These are phyloP conservation scores for Porites evermanni DNA, from an alignment of 92 coral and sea anemone species.

Conservation along the genomic window DNA sequence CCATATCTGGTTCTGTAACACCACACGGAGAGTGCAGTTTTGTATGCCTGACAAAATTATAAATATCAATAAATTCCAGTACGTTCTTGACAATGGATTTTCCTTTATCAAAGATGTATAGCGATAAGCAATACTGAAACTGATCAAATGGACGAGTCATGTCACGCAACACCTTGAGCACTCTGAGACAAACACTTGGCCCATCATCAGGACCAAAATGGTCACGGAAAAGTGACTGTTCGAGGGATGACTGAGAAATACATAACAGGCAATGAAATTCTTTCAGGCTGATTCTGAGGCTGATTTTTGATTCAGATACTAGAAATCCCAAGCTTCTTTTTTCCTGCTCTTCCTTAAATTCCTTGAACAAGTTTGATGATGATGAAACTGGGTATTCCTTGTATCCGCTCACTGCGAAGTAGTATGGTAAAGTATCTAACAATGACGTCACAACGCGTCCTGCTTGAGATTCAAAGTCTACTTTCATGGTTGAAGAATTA, in stretches of 20 bases:
- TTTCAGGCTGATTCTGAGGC: too few species aligned
- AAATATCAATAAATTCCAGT: too few species aligned
- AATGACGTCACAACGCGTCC: neutral
- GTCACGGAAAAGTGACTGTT: neutral
- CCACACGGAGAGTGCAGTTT: too few species aligned
- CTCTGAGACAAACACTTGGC: neutral
- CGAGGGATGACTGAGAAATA: slow-evolving; percentile 7
- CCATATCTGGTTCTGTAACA: too few species aligned
- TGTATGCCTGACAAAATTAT: too few species aligned
- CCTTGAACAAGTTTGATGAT: slow-evolving; percentile 1
- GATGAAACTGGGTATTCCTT: neutral
- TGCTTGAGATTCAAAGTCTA: neutral
- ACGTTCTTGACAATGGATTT: too few species aligned
- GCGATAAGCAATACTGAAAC: too few species aligned
- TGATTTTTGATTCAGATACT: neutral
- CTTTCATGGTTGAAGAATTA: neutral
- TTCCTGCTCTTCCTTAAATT: neutral
- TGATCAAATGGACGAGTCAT: too few species aligned
- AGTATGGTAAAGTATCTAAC: neutral
- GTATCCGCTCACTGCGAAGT: slow-evolving; percentile 14
- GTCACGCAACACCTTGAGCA: too few species aligned
- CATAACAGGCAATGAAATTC: neutral
- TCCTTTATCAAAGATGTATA: too few species aligned
- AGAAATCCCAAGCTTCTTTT: neutral
- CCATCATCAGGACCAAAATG: slow-evolving; percentile 22